Conservation (phyloP, 2,113 vertebrate genomes). For the Nettapus auritus region DNA sequence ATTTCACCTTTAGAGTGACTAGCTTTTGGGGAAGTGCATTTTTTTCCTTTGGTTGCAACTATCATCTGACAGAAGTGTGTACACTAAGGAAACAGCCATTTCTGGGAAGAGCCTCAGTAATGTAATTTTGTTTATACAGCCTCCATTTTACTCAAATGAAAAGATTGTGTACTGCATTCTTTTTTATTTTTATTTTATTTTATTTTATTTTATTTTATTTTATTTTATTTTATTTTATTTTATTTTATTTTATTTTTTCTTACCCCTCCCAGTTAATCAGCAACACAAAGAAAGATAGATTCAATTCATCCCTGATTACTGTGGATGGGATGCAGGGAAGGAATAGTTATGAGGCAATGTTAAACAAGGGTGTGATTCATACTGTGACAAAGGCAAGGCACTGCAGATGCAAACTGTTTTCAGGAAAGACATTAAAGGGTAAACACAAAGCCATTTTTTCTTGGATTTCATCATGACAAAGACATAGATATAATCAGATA, state of each 20-base stretch:
- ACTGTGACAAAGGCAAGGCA: not conserved
- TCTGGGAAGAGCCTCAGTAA: not conserved
- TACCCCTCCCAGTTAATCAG: not conserved
- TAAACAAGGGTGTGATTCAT: not conserved
- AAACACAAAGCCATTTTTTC: not conserved
- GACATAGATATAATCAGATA: not conserved
- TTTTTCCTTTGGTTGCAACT: not conserved
- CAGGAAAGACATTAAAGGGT: not conserved
- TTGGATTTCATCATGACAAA: not conserved
- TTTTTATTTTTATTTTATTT: not conserved
- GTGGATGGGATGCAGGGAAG: not conserved
- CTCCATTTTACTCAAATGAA: not conserved
- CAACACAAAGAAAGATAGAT: not conserved
- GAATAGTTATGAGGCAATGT: not conserved
- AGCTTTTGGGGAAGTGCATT: not conserved
- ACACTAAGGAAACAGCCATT: not conserved
- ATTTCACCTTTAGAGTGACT: not conserved
- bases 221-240: not conserved
- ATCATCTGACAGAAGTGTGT: not conserved
- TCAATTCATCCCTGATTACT: not conserved
- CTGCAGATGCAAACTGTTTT: not conserved
- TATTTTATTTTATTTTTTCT: not conserved
- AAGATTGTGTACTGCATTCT: not conserved
- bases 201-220: not conserved
- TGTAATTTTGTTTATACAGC: not conserved